phyloP scores from a whole-genome alignment of 2,797 vertebrate species.

The Hephaestus fuliginosus region DNA sequence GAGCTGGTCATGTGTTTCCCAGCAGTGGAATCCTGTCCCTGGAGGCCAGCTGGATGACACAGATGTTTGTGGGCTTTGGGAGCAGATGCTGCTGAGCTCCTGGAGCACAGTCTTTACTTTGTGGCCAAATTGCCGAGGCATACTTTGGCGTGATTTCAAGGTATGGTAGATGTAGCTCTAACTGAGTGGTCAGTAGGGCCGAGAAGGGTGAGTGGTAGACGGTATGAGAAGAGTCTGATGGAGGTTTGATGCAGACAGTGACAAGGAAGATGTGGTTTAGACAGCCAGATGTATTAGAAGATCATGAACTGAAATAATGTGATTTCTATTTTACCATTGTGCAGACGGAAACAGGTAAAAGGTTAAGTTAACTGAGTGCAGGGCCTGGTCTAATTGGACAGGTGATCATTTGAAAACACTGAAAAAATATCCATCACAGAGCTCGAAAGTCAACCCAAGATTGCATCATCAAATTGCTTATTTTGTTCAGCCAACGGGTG shows the following conservation, averaged over 20 bases:
- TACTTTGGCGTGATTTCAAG: constrained; percentile 27
- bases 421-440: too few relatives aligned
- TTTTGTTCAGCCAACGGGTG: too few relatives aligned
- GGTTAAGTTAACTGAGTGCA: neutral
- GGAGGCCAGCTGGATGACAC: constrained; percentile 67
- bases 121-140: constrained; percentile 30
- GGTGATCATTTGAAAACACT: too few relatives aligned
- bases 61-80: constrained; percentile 72
- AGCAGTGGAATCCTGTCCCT: constrained; percentile 67
- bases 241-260: constrained; percentile 2
- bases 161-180: constrained; percentile 5
- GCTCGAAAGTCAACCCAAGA: too few relatives aligned
- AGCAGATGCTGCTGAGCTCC: constrained; percentile 73
- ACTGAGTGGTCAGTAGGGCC: neutral
- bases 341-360: neutral
- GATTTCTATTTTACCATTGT: too few relatives aligned
- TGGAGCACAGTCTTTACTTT: constrained; percentile 40
- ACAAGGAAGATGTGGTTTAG: constrained; percentile 5
- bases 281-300: neutral
- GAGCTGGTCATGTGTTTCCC: constrained; percentile 66
- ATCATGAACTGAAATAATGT: too few relatives aligned
- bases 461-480: too few relatives aligned
- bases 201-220: neutral
- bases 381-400: neutral
- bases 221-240: neutral